Evolutionary conservation across 2,797 vertebrate species (phyloP), one percentile per base, ranked within the genome.

Genomic region (Peromyscus eremicus): DNA sequence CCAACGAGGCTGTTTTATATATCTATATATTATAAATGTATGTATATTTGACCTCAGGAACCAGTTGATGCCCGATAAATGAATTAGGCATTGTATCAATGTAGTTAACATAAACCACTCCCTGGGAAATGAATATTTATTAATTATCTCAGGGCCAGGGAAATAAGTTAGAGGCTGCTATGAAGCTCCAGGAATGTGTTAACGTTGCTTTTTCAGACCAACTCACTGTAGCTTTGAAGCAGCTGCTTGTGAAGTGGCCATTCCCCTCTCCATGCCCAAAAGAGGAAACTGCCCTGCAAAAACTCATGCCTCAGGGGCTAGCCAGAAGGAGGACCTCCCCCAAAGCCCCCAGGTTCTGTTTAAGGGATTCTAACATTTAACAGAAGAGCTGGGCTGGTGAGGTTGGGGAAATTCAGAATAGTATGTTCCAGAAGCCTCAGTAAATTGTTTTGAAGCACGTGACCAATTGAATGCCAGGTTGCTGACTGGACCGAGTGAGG

Each of bases 31-130:
- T 70, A 70, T 34, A 23, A 23, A 60, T 68, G 13, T 25, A 27
- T 40, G 57, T 57, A 34, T n/a, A 84, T 95, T 94, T 80, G 62
- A 49, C 75, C 52, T 95, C 12, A 77, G 3, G 3, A n/a, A 29
- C 9, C 12, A 81, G 11, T 68, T 92, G n/a, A 49, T 89, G 34
- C 16, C 32, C 21, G 25, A 92, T 60, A 57, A 40, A 27, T 12
- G n/a, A 93, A 73, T 79, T 94, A 76, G 55, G 57, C 88, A 62
- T 85, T 89, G 5, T 71, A 8, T 83, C 62, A 92, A 9, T 87
- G 13, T 60, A 40, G 17, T 29, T 92, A 92, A 55, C 37, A 71
- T 29, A 57, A 92, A 52, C 40, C 46, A 43, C 34, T 77, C 21
- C n/a, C 43, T 68, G 80, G 71, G 12, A 93, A 37, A 64, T 49